Evolutionary conservation across 2,888 invertebrate genomes (phyloP).

Genomic region (Frankliniella intonsa): DNA sequence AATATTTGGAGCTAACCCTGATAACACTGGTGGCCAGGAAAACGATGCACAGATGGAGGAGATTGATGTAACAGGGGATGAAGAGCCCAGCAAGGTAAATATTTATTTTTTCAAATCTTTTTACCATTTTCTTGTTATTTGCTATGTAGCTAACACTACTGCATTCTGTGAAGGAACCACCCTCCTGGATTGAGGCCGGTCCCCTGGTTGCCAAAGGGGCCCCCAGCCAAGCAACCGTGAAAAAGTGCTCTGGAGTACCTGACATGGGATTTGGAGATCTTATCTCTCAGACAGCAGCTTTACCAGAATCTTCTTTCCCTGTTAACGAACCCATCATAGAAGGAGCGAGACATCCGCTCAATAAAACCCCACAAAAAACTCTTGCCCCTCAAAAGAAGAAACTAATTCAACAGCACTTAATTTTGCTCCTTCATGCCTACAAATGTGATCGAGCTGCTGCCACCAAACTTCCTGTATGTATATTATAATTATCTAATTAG

Average conservation of each 20-base stretch:
- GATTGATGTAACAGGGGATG: not conserved
- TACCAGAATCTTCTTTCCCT: not conserved
- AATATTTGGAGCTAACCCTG: not conserved
- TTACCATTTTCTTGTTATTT: no score
- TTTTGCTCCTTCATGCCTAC: not conserved
- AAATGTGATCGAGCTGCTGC: not conserved
- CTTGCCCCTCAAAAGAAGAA: conserved; percentile 4
- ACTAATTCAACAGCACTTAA: not conserved
- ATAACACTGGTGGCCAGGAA: not conserved
- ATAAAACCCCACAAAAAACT: not conserved
- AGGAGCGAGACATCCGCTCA: not conserved
- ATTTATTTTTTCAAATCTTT: not conserved
- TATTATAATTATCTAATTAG: not conserved
- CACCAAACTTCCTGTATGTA: not conserved
- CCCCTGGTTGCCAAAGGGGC: not conserved
- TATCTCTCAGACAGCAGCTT: not conserved
- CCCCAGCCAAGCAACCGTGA: not conserved
- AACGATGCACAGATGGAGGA: not conserved
- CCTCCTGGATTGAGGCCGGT: not conserved
- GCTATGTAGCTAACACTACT: no score
- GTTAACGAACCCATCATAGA: not conserved
- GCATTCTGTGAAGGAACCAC: not conserved
- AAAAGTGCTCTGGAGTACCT: not conserved
- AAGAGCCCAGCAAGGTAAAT: not conserved
- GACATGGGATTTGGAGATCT: not conserved